phyloP scores from a whole-genome alignment of 2,888 invertebrate species.

The Trachelus iudaicus region DNA sequence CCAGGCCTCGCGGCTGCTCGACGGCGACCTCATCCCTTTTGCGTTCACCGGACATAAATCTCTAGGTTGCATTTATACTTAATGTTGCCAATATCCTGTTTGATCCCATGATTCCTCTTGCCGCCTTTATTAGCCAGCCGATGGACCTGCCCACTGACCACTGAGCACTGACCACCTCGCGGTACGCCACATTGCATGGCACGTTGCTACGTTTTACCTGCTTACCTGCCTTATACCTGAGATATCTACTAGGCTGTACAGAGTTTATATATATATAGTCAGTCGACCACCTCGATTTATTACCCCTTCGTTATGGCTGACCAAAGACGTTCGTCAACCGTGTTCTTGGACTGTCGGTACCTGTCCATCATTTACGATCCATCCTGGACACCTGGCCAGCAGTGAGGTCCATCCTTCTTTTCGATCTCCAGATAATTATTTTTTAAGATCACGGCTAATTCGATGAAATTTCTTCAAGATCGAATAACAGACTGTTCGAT shows the following conservation, averaged over 20 bases:
- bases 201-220: background rate
- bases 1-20: conserved; percentile 48
- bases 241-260: background rate
- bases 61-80: conserved; percentile 56
- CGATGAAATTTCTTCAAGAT: background rate
- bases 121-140: conserved; percentile 37
- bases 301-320: background rate
- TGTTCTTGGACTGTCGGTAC: background rate
- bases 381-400: background rate
- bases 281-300: background rate
- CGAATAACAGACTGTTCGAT: background rate
- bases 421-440: background rate
- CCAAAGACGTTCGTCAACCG: background rate
- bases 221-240: background rate
- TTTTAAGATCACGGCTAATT: background rate
- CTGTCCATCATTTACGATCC: background rate
- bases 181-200: conserved; percentile 1
- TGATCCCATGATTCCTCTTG: conserved; percentile 36
- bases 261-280: background rate
- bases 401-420: background rate
- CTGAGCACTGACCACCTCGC: background rate
- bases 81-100: conserved; percentile 60
- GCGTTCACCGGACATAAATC: conserved; percentile 48
- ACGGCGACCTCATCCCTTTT: conserved; percentile 56
- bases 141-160: background rate